Evolutionary conservation across 1,140 invertebrate species (phyloP).

Genomic region (Zaprionus ornatus): DNA sequence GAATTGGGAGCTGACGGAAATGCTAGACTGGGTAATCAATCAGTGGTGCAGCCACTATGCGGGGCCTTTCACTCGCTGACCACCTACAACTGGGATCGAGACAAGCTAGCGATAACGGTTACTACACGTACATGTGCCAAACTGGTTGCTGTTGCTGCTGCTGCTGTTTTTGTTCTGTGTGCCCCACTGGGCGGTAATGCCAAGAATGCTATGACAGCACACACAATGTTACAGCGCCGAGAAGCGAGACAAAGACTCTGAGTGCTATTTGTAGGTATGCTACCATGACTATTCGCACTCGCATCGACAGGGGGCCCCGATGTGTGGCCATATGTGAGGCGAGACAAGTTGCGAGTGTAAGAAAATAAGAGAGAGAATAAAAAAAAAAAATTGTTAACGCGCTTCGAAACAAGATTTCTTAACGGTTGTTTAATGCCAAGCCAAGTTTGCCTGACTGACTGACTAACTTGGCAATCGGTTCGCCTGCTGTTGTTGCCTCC

Average conservation of each 20-base stretch:
- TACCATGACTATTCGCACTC: slow-evolving; percentile 11
- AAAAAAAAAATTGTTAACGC: slow-evolving; percentile 54
- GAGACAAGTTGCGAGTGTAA: slow-evolving; percentile 36
- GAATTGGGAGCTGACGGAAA: slow-evolving; percentile 60
- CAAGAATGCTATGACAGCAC: slow-evolving; percentile 63
- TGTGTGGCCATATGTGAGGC: slow-evolving; percentile 23
- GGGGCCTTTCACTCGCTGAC: slow-evolving; percentile 60
- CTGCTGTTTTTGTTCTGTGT: slow-evolving; percentile 19
- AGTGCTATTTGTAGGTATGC: background rate
- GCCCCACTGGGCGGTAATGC: slow-evolving; percentile 51
- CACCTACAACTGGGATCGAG: slow-evolving; percentile 54
- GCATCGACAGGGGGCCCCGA: slow-evolving; percentile 15
- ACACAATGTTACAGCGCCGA: slow-evolving; percentile 35
- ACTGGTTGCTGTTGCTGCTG: slow-evolving; percentile 46
- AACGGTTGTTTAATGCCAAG: slow-evolving; percentile 69
- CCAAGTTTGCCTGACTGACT: slow-evolving; percentile 56
- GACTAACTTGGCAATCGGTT: slow-evolving; percentile 56
- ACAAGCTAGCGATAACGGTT: slow-evolving; percentile 57
- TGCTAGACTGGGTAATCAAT: slow-evolving; percentile 62
- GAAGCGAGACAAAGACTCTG: slow-evolving; percentile 29
- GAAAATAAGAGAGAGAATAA: slow-evolving; percentile 13
- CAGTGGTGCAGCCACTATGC: slow-evolving; percentile 34
- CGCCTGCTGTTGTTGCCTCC: slow-evolving; percentile 2
- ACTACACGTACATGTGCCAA: slow-evolving; percentile 72
- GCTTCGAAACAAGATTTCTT: slow-evolving; percentile 73